Evolutionary conservation across 1,140 invertebrate species (phyloP), one percentile per base, ranked within the genome.

Genomic region (Hermatobates lingyangjiaoensis): DNA sequence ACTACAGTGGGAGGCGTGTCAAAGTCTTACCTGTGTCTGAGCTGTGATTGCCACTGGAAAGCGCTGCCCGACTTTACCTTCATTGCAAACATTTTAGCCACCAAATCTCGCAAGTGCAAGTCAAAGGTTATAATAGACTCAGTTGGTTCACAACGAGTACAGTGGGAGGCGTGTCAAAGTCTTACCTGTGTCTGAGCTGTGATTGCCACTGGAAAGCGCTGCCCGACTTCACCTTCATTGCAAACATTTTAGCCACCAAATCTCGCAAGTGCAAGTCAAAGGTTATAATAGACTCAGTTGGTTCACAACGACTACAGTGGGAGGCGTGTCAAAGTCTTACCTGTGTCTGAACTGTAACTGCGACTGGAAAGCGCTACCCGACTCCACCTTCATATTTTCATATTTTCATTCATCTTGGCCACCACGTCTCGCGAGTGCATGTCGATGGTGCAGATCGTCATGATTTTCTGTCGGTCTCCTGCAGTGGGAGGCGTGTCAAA

Each of bases 361-460:
- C 93, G 92, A 97, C 60, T 89, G 83, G 67, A 97, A 97, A 28
- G 90, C 90, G 50, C 82, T 80, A 42, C 82, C 79, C 58, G 75
- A 85, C 68, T 96, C 92, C 20, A 96, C 80, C 70, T 93, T 93
- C 40, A 76, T 72, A n/a, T n/a, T n/a, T n/a, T n/a, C n/a, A n/a
- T n/a, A 45, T 80, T 76, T 63, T 87, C 80, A 56, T 95, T 92
- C 62, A 97, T 71, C 69, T 92, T 93, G 39, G 76, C 75, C 2
- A 96, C 89, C 28, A 96, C 89, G 68, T 96, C 91, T 66, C 93
- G 76, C 1, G 88, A 90, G 67, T 89, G 85, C 0, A 89, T 92
- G 66, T 97, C 93, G 63, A 97, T 94, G 1, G 92, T 96, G 67
- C 92, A 96, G 62, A 97, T 91, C 0, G 93, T 96, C 91, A 96